Evolutionary conservation across 1,140 invertebrate species (phyloP).

Genomic region (Orius insidiosus): DNA sequence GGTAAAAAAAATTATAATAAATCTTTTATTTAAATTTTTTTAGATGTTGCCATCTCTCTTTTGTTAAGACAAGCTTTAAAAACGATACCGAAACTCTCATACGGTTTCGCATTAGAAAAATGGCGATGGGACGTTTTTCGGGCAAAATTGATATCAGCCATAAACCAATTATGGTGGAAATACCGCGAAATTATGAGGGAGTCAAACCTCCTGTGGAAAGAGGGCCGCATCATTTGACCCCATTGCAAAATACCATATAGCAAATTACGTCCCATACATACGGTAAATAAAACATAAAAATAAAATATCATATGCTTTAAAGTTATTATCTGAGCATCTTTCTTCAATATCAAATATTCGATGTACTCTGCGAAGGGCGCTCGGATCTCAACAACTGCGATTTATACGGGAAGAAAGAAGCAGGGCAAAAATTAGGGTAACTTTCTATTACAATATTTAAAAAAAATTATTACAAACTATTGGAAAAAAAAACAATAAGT

Average conservation of each 20-base stretch:
- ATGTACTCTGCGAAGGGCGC: conserved; percentile 43
- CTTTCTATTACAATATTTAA: too few species aligned
- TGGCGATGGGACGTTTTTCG: conserved; percentile 55
- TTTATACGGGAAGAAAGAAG: conserved; percentile 46
- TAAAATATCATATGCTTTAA: conserved; percentile 12
- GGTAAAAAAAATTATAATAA: background rate
- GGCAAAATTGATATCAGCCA: conserved; percentile 30
- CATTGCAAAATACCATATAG: conserved; percentile 50
- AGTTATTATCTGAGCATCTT: conserved; percentile 58
- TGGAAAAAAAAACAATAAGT: too few species aligned
- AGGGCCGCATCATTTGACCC: conserved; percentile 42
- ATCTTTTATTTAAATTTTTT: conserved; percentile 11
- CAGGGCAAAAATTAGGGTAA: conserved; percentile 33
- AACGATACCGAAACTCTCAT: conserved; percentile 59
- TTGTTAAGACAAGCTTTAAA: conserved; percentile 46
- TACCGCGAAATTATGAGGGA: conserved; percentile 40
- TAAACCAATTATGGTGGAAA: conserved; percentile 50
- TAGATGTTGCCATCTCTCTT: conserved; percentile 20
- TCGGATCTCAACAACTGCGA: conserved; percentile 42
- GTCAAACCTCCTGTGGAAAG: conserved; percentile 36
- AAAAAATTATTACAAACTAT: too few species aligned
- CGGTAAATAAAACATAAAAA: too few species aligned
- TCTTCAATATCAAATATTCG: conserved; percentile 57
- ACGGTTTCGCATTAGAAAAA: conserved; percentile 50
- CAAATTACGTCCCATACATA: conserved; percentile 48